Base-by-base conservation (phyloP, 2,113 vertebrate genomes). In the Chaetodon trifascialis region DNA sequence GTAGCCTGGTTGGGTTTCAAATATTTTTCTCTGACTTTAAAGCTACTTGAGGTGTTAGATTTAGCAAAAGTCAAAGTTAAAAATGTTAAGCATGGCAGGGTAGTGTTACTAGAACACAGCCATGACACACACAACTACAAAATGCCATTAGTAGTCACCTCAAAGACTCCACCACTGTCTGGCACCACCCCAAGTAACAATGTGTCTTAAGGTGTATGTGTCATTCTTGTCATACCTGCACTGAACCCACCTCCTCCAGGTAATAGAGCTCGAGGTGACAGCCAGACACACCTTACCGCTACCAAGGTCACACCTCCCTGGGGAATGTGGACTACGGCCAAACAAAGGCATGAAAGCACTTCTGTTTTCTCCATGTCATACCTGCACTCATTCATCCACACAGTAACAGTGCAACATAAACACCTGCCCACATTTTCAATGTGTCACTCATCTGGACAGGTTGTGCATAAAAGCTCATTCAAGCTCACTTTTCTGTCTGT, bases 251-350 rank as follows among this genome's bases (percentile, higher is more conserved):
- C 58, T 85, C 25, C 73, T 83, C 30, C 62, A 70, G 36, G 46
- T 73, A 69, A 69, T 79, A 23, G 60, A 66, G 52, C 64, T 52
- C 60, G 21, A n/a, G 30, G 71, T 76, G 86, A 86, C 86, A 86
- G 51, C 46, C 42, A 55, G 84, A 82, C 91, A 92, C 92, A 93
- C 93, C 93, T 93, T 47, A 66, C 25, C 38, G 47, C 30, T 17
- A 56, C 62, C 34, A 15, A 25, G 25, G 67, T 73, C 88, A 75
- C 90, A 80, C 92, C 93, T 89, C n/a, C 14, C 5, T 0, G 25
- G 60, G 77, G 92, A 94, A 94, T 94, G 94, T 85, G 58, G 56
- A 42, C 69, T 17, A 40, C 44, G n/a, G 11, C n/a, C 34, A 7
- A 12, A 81, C 66, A 76, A 76, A 59, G 30, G 6, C 16, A 47